Base-by-base conservation (phyloP, 2,797 vertebrate genomes). In the Arnoldichthys spilopterus region DNA sequence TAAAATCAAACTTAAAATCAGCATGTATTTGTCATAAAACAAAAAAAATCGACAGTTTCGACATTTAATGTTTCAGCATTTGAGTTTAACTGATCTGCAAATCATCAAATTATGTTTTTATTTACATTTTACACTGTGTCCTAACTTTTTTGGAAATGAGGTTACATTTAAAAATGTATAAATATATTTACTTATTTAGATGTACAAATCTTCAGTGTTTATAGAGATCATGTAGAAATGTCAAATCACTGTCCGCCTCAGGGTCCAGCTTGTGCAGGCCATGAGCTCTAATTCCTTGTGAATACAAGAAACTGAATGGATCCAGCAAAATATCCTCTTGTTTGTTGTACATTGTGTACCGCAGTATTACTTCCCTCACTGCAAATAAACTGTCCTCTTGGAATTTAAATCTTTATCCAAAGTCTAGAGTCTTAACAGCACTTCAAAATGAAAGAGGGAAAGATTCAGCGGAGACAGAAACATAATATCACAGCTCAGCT, bases 401-500 rank as follows among this genome's bases (percentile, higher is more conserved):
- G 91, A 93, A 93, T 89, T 90, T 90, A 91, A 92, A 92, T 91
- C 89, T 89, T 89, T 87, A 87, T 90, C 87, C 86, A 91, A 88
- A 91, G 90, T 91, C 88, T 88, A 85, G 80, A 26, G 85, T 85
- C 1, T 86, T 85, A 74, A 69, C 83, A 82, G 53, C 18, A 18
- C 87, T 78, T 80, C 18, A 75, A 70, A 80, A 76, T 83, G 28
- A 79, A 72, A 77, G 30, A 61, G 4, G 34, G 58, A 68, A 77
- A 74, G 28, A 54, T 71, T 26, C 64, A 56, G 34, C 20, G 18
- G 47, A 64, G 34, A 37, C 51, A 70, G n/a, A 32, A 62, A 53
- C 56, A 15, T 49, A 37, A 45, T 20, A 66, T 75, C 32, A 63
- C 24, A 45, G 47, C 16, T 6, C 51, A 63, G 37, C 47, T 75